Percentiles rank a stretch among this genome's conserved stretches.
phyloP scores from a whole-genome alignment of 1,140 invertebrate genomes.

The Oedothorax gibbosus region DNA sequence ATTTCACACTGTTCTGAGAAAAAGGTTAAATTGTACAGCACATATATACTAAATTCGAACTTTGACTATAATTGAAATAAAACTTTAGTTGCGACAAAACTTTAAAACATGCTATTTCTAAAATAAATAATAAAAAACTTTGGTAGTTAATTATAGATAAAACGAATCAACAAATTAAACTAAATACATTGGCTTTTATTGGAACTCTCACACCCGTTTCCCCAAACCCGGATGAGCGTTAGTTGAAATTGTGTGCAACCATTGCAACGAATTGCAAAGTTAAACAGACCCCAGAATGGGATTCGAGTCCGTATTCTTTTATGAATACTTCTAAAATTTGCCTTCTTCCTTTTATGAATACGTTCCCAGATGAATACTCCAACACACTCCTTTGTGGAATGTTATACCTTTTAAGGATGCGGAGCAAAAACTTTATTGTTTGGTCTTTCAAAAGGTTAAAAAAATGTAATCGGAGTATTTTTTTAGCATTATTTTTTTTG shows the following conservation, averaged over 20 bases:
- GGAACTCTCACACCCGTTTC: too few relatives aligned
- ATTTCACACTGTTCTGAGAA: too few relatives aligned
- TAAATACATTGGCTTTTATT: too few relatives aligned
- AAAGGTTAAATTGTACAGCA: too few relatives aligned
- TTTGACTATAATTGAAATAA: too few relatives aligned
- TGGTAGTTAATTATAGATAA: too few relatives aligned
- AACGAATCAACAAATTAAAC: too few relatives aligned
- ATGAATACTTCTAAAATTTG: conserved; percentile 24
- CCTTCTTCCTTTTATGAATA: conserved; percentile 33
- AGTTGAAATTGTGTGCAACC: background rate
- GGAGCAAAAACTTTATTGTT: conserved; percentile 59
- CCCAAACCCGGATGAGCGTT: too few relatives aligned
- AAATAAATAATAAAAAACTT: too few relatives aligned
- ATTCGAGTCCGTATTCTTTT: conserved; percentile 53
- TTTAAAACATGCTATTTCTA: too few relatives aligned
- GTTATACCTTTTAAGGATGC: conserved; percentile 35
- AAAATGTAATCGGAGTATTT: conserved; percentile 45
- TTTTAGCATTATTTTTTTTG: background rate
- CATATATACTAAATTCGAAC: too few relatives aligned
- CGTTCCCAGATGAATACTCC: conserved; percentile 57
- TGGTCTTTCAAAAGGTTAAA: conserved; percentile 25
- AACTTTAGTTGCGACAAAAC: too few relatives aligned
- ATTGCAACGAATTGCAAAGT: conserved; percentile 52
- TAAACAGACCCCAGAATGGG: conserved; percentile 56
- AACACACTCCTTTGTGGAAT: conserved; percentile 28